Evolutionary conservation across 1,140 invertebrate species (phyloP).

Genomic region (Muscidifurax raptorellus): DNA sequence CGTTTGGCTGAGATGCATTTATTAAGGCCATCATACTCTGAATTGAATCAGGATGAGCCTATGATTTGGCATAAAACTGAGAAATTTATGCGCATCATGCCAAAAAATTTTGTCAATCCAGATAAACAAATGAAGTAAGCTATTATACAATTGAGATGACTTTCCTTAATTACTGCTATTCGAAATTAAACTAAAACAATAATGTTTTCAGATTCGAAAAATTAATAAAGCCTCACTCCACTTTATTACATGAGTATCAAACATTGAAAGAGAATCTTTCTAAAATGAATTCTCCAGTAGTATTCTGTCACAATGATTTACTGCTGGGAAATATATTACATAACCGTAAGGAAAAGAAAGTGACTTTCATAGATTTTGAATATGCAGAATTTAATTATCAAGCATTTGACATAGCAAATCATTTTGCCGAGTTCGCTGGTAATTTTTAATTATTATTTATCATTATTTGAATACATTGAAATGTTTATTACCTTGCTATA

Average conservation of each 20-base stretch:
- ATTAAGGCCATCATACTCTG: conserved; percentile 70
- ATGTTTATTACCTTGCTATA: not conserved
- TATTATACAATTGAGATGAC: not conserved
- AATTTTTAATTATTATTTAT: conserved; percentile 59
- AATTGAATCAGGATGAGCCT: conserved; percentile 72
- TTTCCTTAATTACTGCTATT: conserved; percentile 11
- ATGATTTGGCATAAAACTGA: conserved; percentile 85
- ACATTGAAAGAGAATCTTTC: conserved; percentile 81
- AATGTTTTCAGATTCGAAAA: conserved; percentile 80
- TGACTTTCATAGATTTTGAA: conserved; percentile 98
- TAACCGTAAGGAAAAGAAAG: conserved; percentile 81
- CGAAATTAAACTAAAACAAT: not conserved
- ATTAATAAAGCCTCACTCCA: conserved; percentile 80
- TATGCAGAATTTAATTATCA: conserved; percentile 96
- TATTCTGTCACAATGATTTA: conserved; percentile 98
- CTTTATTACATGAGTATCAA: conserved; percentile 83
- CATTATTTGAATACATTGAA: not conserved
- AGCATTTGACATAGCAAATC: conserved; percentile 97
- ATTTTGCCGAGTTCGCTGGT: conserved; percentile 98
- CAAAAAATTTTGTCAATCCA: conserved; percentile 79
- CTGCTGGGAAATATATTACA: conserved; percentile 95
- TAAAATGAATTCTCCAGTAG: conserved; percentile 85
- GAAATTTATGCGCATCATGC: conserved; percentile 85
- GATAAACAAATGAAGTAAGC: conserved; percentile 80
- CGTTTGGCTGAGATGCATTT: conserved; percentile 90